Conservation (phyloP, 1,140 invertebrate species). For the Meloidogyne chitwoodi region DNA sequence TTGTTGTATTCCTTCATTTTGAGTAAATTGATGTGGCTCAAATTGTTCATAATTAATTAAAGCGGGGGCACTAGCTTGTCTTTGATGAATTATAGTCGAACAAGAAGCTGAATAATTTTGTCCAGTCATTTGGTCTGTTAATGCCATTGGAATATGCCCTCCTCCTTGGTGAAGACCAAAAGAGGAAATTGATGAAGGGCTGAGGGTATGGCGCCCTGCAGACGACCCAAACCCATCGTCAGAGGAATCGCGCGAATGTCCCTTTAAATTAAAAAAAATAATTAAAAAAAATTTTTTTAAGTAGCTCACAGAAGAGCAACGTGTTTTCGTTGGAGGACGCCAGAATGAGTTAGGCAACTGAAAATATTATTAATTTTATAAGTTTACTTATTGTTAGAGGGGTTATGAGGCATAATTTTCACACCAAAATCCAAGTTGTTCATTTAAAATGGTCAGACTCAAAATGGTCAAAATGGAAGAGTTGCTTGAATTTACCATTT, state of each 20-base stretch:
- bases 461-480: too few relatives aligned
- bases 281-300: not conserved
- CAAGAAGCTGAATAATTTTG: not conserved
- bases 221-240: slow-evolving; percentile 18
- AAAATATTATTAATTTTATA: not conserved
- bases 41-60: not conserved
- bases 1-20: not conserved
- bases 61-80: slow-evolving; percentile 2
- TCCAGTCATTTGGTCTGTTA: slow-evolving; percentile 1
- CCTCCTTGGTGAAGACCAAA: slow-evolving; percentile 3
- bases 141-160: not conserved
- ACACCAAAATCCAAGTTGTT: not conserved
- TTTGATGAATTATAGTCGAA: not conserved
- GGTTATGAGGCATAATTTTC: too few relatives aligned
- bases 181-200: slow-evolving; percentile 10
- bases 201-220: slow-evolving; percentile 5
- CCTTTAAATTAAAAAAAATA: not conserved
- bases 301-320: slow-evolving; percentile 5
- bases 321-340: slow-evolving; percentile 6
- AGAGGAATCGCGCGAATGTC: slow-evolving; percentile 20
- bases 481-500: too few relatives aligned
- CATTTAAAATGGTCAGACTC: too few relatives aligned
- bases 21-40: not conserved
- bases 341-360: slow-evolving; percentile 10
- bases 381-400: too few relatives aligned